Conservation (phyloP, 1,140 invertebrate species). For the Druon quercuslanigerum region DNA sequence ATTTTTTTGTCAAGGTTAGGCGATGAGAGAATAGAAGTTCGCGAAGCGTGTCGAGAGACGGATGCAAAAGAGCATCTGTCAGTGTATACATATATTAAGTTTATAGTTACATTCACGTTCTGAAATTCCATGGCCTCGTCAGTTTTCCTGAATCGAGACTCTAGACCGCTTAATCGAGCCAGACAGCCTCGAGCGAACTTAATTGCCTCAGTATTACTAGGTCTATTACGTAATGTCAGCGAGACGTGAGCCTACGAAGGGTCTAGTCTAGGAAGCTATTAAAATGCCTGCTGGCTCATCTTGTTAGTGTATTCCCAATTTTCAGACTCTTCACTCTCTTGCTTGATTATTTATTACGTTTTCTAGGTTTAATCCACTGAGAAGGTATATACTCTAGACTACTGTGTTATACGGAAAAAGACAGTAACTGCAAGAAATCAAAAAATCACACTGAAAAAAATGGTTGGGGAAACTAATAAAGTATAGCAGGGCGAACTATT, state of each 20-base stretch:
- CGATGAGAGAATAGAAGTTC: not conserved
- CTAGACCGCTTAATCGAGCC: constrained; percentile 46
- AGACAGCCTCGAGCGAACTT: constrained; percentile 52
- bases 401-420: no score
- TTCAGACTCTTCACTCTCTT: not conserved
- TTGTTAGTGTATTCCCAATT: not conserved
- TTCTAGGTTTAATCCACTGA: not conserved
- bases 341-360: not conserved
- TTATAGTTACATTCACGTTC: constrained; percentile 44
- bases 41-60: not conserved
- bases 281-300: constrained; percentile 17
- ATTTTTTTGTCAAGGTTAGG: not conserved
- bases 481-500: no score
- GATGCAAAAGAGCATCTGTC: no score
- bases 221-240: constrained; percentile 52
- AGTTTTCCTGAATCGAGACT: constrained; percentile 45
- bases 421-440: no score
- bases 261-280: constrained; percentile 15
- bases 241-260: constrained; percentile 8
- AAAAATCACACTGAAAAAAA: no score
- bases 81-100: constrained; percentile 34
- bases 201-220: constrained; percentile 51
- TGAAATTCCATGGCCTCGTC: constrained; percentile 49
- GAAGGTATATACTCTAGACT: no score
- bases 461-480: no score